These are phyloP conservation scores for Silurus glanis DNA, from an alignment of 2,113 vertebrate species.

Conservation along the genomic window DNA sequence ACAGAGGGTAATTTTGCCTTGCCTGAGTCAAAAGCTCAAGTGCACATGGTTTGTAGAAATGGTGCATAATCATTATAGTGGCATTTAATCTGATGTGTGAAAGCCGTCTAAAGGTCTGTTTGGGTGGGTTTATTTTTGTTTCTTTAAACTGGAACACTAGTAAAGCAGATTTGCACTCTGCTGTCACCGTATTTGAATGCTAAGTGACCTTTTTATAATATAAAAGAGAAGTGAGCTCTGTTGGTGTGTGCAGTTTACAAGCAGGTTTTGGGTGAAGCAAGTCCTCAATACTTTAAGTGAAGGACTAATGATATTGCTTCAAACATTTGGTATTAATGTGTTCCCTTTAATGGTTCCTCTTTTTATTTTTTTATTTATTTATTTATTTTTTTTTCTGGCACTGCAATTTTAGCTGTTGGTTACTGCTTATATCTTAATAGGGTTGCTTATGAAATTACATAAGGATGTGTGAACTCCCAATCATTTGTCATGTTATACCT, in stretches of 20 bases:
- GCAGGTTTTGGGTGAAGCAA: not conserved
- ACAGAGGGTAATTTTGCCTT: not conserved
- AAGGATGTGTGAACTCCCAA: not conserved
- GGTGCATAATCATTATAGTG: not conserved
- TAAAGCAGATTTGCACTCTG: not conserved
- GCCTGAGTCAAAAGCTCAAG: not conserved
- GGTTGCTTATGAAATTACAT: not conserved
- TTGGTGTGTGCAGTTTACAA: not conserved
- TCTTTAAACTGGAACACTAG: not conserved
- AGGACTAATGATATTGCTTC: not conserved
- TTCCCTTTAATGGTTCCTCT: not conserved
- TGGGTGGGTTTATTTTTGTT: too few relatives aligned
- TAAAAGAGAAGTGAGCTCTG: not conserved
- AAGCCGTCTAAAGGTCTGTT: not conserved
- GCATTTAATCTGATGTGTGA: not conserved
- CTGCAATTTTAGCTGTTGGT: not conserved
- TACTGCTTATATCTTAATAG: not conserved
- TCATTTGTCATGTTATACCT: not conserved
- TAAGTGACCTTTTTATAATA: not conserved
- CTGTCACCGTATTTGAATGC: not conserved
- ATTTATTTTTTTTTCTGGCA: too few relatives aligned
- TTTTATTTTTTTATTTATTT: too few relatives aligned
- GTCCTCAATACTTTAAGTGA: not conserved
- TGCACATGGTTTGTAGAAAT: not conserved
- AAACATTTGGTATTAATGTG: not conserved